Percentiles rank a stretch among this genome's conserved stretches.
Evolutionary conservation across 2,888 invertebrate genomes (phyloP).

Genomic region (Amphipoea oculea): DNA sequence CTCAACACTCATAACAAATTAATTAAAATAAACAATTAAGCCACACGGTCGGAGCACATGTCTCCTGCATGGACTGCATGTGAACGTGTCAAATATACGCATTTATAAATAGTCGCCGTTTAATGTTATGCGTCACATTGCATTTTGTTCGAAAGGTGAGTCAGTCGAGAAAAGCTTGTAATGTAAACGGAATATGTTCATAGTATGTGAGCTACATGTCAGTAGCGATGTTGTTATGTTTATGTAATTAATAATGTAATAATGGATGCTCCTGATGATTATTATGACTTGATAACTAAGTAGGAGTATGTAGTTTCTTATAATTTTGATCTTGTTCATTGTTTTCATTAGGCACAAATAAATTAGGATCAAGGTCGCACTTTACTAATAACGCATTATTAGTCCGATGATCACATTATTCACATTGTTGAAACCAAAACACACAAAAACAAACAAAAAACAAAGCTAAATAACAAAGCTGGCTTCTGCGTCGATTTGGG

Average conservation of each 20-base stretch:
- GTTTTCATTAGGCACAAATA: not conserved
- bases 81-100: constrained; percentile 24
- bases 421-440: too few relatives aligned
- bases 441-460: too few relatives aligned
- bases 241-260: constrained; percentile 8
- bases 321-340: constrained; percentile 13
- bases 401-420: not conserved
- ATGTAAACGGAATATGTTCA: constrained; percentile 18
- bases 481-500: not conserved
- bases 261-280: not conserved
- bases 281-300: not conserved
- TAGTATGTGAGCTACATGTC: constrained; percentile 4
- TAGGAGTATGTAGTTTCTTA: not conserved
- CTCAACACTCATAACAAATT: not conserved
- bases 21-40: constrained; percentile 28
- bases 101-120: constrained; percentile 43
- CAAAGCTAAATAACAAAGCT: too few relatives aligned
- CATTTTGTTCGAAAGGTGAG: constrained; percentile 1
- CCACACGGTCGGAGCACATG: constrained; percentile 33
- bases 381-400: not conserved
- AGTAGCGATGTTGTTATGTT: not conserved
- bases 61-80: constrained; percentile 32
- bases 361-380: constrained; percentile 14
- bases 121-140: constrained; percentile 29
- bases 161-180: not conserved